Conservation (phyloP, 2,113 vertebrate genomes). For the Perca schrenkii region DNA sequence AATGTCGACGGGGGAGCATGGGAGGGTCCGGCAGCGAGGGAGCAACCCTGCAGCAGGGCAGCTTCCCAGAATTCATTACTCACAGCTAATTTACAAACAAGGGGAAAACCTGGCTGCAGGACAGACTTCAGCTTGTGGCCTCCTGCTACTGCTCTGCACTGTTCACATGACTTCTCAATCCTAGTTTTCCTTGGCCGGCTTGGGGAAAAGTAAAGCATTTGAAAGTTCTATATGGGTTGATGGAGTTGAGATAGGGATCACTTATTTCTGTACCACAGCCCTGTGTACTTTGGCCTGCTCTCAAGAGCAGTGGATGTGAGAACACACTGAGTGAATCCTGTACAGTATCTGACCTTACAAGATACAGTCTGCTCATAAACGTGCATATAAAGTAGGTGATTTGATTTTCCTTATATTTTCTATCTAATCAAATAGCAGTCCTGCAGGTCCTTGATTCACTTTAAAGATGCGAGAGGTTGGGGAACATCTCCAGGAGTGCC, state of each 20-base stretch:
- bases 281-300: conserved; percentile 52
- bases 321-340: conserved; percentile 3
- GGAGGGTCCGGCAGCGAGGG: conserved; percentile 83
- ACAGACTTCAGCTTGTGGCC: conserved; percentile 57
- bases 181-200: conserved; percentile 47
- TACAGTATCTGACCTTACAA: conserved; percentile 73
- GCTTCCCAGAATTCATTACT: conserved; percentile 84
- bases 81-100: conserved; percentile 84
- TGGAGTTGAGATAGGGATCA: conserved; percentile 44
- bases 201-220: conserved; percentile 40
- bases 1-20: conserved; percentile 84
- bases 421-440: conserved; percentile 82
- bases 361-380: conserved; percentile 52
- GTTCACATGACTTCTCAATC: conserved; percentile 50
- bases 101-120: conserved; percentile 59
- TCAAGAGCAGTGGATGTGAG: conserved; percentile 45
- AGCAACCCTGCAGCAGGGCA: conserved; percentile 81
- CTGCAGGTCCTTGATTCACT: conserved; percentile 82
- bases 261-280: conserved; percentile 31
- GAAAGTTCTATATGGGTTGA: conserved; percentile 53
- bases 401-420: conserved; percentile 79
- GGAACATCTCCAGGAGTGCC: conserved; percentile 79
- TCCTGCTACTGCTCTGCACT: conserved; percentile 38
- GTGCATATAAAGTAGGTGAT: conserved; percentile 72
- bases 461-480: conserved; percentile 80